Evolutionary conservation across 2,888 invertebrate species (phyloP), one percentile per base, ranked within the genome.

Genomic region (Cryptosula pallasiana): DNA sequence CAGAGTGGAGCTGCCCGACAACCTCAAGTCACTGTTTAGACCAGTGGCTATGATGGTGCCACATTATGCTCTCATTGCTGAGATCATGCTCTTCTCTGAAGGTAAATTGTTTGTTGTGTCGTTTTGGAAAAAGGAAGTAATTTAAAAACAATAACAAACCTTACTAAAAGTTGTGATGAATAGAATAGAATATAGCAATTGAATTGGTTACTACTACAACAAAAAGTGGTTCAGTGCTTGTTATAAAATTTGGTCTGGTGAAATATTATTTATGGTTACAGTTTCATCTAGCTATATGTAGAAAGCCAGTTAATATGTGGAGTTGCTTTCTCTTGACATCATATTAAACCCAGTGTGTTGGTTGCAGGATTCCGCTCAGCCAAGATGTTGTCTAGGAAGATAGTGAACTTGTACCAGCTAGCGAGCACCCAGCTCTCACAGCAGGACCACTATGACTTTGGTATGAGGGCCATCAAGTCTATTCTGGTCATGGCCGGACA

Each of bases 31-130:
- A 1, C 74, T 84, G 74, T 85, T 85, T 78, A 79, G 84, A 23
- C 81, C 81, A 0, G 83, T 85, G 27, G 84, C 84, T 72, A 85
- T 85, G 84, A 84, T 84, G 83, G 83, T 84, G 1, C 84, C 84
- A 2, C 81, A 84, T 74, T 85, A 83, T 73, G 78, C 81, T 0
- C 79, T 81, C 69, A 84, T 84, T 73, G 83, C 83, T 1, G 84
- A 84, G 77, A 83, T 84, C 75, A 82, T 84, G 79, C 77, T 84
- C 55, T 84, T 84, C 78, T 83, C 83, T 16, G 84, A 84, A 71
- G 84, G 63, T 63, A 9, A 34, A 32, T n/a, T n/a, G n/a, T n/a
- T n/a, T n/a, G n/a, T n/a, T n/a, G n/a, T n/a, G n/a, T n/a, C n/a
- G n/a, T n/a, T n/a, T n/a, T n/a, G n/a, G n/a, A n/a, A n/a, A n/a